A percentile compares a stretch with the other conserved stretches of the same genome.
phyloP scores from a whole-genome alignment of 1,140 invertebrate species.

The Apis cerana region DNA sequence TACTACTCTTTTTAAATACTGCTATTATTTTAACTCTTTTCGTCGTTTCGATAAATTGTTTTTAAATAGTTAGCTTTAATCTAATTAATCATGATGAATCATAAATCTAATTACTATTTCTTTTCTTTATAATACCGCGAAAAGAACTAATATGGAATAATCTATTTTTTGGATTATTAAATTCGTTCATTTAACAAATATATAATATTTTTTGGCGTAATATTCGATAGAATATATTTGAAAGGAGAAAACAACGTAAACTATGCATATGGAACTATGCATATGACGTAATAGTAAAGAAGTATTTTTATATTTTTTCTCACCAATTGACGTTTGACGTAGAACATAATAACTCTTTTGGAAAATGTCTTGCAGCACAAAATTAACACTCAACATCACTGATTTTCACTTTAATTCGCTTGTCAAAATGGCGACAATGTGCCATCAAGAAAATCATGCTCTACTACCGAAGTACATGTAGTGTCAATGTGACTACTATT shows the following conservation, averaged over 20 bases:
- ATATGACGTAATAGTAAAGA: background rate
- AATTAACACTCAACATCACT: background rate
- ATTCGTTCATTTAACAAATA: background rate
- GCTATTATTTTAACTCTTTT: background rate
- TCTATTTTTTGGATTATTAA: background rate
- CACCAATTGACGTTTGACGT: background rate
- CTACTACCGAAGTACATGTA: background rate
- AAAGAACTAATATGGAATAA: background rate
- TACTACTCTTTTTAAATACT: background rate
- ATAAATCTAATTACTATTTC: background rate
- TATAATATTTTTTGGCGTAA: background rate
- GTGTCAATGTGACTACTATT: background rate
- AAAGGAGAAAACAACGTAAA: background rate
- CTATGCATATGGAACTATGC: background rate
- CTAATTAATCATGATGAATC: background rate
- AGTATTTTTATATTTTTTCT: background rate
- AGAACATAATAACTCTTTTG: background rate
- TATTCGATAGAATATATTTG: background rate
- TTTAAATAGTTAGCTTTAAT: background rate
- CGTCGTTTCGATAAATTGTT: slow-evolving; percentile 3
- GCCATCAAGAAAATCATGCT: background rate
- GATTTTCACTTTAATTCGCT: background rate
- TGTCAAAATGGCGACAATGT: no score
- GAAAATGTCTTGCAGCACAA: background rate
- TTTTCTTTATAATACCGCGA: no score